Evolutionary conservation across 2,888 invertebrate genomes (phyloP).

Genomic region (Glyphotaelius pellucidus): DNA sequence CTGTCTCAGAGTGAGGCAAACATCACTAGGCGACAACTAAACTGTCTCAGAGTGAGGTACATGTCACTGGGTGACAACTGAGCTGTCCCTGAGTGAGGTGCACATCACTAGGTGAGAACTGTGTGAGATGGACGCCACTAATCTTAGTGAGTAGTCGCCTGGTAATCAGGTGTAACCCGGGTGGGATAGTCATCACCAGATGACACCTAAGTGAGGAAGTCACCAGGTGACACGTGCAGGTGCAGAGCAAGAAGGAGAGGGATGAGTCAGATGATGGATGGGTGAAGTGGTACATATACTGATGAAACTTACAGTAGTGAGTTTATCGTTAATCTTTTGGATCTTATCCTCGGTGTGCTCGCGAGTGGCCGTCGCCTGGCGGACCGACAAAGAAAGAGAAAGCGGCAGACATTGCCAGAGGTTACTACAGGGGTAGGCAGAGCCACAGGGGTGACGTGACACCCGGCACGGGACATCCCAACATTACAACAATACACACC

Average conservation of each 20-base stretch:
- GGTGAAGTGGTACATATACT: conserved; percentile 29
- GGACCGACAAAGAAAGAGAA: conserved; percentile 67
- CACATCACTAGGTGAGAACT: no score
- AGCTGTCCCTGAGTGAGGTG: no score
- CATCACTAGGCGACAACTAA: no score
- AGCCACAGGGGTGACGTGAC: neutral
- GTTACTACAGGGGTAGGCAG: conserved; percentile 57
- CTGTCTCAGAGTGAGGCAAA: no score
- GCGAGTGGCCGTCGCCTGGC: conserved; percentile 84
- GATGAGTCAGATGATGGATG: conserved; percentile 22
- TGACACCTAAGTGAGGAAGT: neutral
- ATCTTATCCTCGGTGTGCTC: conserved; percentile 86
- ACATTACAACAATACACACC: conserved; percentile 4
- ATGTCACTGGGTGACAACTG: no score
- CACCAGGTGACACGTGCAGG: neutral
- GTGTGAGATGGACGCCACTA: neutral
- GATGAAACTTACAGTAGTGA: conserved; percentile 82
- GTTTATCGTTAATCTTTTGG: conserved; percentile 84
- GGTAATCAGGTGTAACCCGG: neutral
- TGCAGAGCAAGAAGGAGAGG: conserved; percentile 31
- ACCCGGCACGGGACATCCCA: neutral
- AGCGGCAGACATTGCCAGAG: conserved; percentile 66
- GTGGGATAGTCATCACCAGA: neutral
- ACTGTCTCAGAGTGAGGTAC: no score
- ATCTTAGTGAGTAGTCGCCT: neutral